A percentile compares a stretch with the other conserved stretches of the same genome.
phyloP scores from a whole-genome alignment of 2,797 vertebrate genomes.

The Enteromius viviparus region DNA sequence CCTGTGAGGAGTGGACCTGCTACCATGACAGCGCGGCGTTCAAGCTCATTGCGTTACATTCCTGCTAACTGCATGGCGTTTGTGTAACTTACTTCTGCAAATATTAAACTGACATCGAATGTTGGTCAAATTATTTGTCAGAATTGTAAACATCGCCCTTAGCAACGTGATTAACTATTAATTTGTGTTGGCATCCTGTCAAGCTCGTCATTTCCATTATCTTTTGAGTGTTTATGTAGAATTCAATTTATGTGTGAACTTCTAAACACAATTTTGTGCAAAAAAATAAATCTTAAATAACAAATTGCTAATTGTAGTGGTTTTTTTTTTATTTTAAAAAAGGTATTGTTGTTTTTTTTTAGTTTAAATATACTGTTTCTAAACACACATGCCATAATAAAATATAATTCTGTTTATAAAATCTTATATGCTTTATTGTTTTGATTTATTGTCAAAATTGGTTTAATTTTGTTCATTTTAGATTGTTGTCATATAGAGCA shows the following conservation, averaged over 20 bases:
- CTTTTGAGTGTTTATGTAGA: neutral
- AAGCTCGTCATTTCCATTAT: neutral
- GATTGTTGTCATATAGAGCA: neutral
- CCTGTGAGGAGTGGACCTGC: constrained; percentile 23
- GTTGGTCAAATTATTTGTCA: neutral
- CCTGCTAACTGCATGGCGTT: neutral
- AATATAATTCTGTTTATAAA: neutral
- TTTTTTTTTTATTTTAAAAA: neutral
- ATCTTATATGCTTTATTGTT: neutral
- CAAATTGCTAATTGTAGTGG: neutral
- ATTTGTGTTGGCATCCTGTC: neutral
- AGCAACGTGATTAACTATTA: neutral
- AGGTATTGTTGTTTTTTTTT: neutral
- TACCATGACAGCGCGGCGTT: constrained; percentile 28
- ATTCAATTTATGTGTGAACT: neutral
- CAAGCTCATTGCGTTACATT: constrained; percentile 18
- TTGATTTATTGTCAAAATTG: neutral
- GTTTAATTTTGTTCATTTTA: neutral
- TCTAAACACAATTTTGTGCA: neutral
- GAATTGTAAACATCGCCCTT: neutral
- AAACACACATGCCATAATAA: neutral
- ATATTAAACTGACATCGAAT: neutral
- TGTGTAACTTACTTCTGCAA: neutral
- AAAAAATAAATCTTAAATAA: neutral
- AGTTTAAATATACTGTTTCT: neutral